Evolutionary conservation across 2,113 vertebrate species (phyloP), one percentile per base, ranked within the genome.

Genomic region (Tyto alba): DNA sequence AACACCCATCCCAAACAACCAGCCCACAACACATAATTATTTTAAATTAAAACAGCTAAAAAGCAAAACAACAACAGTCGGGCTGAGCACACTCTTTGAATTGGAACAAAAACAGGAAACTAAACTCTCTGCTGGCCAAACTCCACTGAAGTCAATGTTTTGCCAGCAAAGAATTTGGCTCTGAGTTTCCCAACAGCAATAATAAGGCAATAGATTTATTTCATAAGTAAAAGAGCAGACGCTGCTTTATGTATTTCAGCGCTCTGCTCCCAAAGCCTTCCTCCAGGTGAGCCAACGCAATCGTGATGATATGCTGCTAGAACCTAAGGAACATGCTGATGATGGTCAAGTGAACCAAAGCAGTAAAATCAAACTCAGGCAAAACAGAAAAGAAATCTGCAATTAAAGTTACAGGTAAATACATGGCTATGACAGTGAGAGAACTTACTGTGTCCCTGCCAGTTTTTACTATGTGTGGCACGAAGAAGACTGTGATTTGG

Each of bases 41-140:
- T 95, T 89, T 80, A 88, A 91, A 97, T 94, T 92, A 94, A 91
- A 94, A 34, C 74, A 62, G 41, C 63, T 76, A 92, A 88, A 91
- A 94, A 75, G 41, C 86, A 85, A 79, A 93, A 93, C 82, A 94
- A 78, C 56, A 89, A 71, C 73, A 95, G 91, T 68, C 6, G 1
- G 47, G 50, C 91, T 41, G 63, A 95, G 71, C 45, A 73, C 29
- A 66, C 66, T 71, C 80, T 90, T 86, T 2, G 0, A 79, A 67
- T 59, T 96, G 93, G 88, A 97, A 94, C 93, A 96, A 94, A 96
- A 94, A 69, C 91, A 97, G 95, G 93, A 95, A 96, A 52, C 81
- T 82, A 78, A 96, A 96, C 67, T 91, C 84, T 92, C 63, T 88
- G 81, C 78, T 95, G 93, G 94, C 89, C 8, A 13, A 91, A 85